phyloP scores from a whole-genome alignment of 2,113 vertebrate genomes.

The Pardalotus punctatus region DNA sequence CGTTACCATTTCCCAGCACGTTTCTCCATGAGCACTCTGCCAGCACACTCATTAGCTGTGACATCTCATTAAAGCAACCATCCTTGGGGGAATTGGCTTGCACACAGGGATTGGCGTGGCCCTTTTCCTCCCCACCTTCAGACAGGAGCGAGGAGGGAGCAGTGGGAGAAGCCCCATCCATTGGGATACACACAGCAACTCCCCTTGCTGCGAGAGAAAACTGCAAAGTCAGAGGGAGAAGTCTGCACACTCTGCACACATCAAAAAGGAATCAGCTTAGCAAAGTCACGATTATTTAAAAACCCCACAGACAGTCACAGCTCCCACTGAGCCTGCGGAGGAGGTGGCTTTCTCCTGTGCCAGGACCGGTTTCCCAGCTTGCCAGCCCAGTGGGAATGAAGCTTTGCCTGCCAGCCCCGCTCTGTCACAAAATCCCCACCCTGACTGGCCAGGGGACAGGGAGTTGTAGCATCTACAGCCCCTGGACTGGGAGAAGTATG shows the following conservation, averaged over 20 bases:
- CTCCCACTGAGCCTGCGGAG: background rate
- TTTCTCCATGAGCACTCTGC: background rate
- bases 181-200: background rate
- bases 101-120: background rate
- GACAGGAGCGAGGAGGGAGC: background rate
- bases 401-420: background rate
- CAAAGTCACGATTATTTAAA: background rate
- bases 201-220: background rate
- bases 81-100: background rate
- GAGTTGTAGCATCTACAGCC: background rate
- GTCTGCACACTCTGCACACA: background rate
- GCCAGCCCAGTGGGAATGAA: background rate
- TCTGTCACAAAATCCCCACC: background rate
- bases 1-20: background rate
- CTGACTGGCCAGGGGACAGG: background rate
- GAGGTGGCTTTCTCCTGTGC: background rate
- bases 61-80: background rate
- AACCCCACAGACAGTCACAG: background rate
- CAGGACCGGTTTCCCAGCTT: slow-evolving; percentile 5
- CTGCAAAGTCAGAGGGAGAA: background rate
- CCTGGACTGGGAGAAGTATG: background rate
- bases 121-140: background rate
- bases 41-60: background rate
- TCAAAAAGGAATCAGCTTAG: slow-evolving; percentile 26
- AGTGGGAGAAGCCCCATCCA: background rate